These are phyloP conservation scores for Engraulis encrasicolus DNA, from an alignment of 2,113 vertebrate species.

Conservation along the genomic window DNA sequence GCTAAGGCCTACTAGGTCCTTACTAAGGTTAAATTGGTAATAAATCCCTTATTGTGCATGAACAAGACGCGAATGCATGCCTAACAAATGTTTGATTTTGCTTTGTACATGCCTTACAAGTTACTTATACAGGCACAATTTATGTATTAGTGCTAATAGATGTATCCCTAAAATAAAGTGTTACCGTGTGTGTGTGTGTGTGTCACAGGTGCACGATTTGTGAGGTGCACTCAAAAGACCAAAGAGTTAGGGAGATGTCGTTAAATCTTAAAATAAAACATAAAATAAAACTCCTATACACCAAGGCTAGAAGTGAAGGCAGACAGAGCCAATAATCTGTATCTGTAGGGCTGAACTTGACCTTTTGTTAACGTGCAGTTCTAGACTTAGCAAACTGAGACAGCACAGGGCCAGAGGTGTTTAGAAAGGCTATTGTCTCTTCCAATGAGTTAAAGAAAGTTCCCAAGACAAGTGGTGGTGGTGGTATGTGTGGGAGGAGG, in stretches of 20 bases:
- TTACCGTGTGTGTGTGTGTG: too few relatives aligned
- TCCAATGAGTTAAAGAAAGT: background rate
- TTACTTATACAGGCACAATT: too few relatives aligned
- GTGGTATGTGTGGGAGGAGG: background rate
- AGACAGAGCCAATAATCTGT: conserved; percentile 9
- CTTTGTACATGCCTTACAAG: too few relatives aligned
- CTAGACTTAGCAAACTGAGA: background rate
- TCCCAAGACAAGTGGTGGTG: background rate
- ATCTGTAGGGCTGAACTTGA: background rate
- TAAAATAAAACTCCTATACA: too few relatives aligned
- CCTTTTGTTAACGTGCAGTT: background rate
- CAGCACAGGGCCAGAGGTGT: conserved; percentile 8
- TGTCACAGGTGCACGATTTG: conserved; percentile 7
- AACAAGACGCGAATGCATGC: too few relatives aligned
- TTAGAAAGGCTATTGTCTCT: background rate
- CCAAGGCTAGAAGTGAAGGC: background rate
- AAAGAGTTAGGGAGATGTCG: background rate
- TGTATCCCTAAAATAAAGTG: too few relatives aligned
- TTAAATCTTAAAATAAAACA: conserved; percentile 10
- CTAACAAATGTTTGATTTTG: too few relatives aligned
- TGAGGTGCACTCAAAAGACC: conserved; percentile 32
- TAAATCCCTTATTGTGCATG: too few relatives aligned
- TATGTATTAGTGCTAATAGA: too few relatives aligned
- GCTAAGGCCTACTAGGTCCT: too few relatives aligned
- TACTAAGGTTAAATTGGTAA: too few relatives aligned